A percentile compares a stretch with the other conserved stretches of the same genome.
Evolutionary conservation across 2,113 vertebrate species (phyloP).

Genomic region (Chaenogobius annularis): DNA sequence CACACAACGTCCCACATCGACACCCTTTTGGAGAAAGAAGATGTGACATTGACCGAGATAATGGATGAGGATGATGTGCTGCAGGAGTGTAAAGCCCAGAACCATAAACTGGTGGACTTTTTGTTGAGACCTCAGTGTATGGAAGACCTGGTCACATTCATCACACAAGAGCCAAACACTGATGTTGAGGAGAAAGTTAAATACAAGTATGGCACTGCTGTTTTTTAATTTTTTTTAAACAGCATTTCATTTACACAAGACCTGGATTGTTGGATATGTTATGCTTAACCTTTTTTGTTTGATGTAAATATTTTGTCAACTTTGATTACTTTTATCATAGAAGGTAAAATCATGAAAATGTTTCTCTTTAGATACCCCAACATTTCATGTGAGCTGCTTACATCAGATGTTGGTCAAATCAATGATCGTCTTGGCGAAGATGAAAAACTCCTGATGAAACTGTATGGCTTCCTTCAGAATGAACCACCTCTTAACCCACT

Average conservation of each 20-base stretch:
- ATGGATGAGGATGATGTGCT: conserved; percentile 99
- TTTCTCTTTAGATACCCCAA: conserved; percentile 86
- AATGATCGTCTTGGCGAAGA: conserved; percentile 96
- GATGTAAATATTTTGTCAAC: not conserved
- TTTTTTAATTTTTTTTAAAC: not conserved
- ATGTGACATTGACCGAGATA: conserved; percentile 93
- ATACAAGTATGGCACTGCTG: conserved; percentile 88
- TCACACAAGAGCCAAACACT: conserved; percentile 92
- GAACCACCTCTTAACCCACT: conserved; percentile 93
- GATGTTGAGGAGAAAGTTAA: conserved; percentile 97
- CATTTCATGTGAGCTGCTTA: conserved; percentile 97
- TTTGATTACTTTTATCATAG: not conserved
- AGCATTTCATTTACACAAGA: too few relatives aligned
- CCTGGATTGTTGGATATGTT: too few relatives aligned
- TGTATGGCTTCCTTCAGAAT: conserved; percentile 93
- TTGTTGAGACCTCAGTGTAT: conserved; percentile 93
- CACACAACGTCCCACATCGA: conserved; percentile 99
- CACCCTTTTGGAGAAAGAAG: conserved; percentile 96
- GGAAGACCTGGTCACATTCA: conserved; percentile 93
- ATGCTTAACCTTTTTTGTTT: not conserved
- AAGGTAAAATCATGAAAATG: not conserved
- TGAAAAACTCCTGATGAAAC: conserved; percentile 89
- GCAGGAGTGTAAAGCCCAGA: conserved; percentile 98
- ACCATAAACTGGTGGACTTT: conserved; percentile 97
- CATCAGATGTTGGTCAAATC: conserved; percentile 94